Evolutionary conservation across 2,113 vertebrate genomes (phyloP), one percentile per base, ranked within the genome.

Genomic region (Gnathonemus longibarbis): DNA sequence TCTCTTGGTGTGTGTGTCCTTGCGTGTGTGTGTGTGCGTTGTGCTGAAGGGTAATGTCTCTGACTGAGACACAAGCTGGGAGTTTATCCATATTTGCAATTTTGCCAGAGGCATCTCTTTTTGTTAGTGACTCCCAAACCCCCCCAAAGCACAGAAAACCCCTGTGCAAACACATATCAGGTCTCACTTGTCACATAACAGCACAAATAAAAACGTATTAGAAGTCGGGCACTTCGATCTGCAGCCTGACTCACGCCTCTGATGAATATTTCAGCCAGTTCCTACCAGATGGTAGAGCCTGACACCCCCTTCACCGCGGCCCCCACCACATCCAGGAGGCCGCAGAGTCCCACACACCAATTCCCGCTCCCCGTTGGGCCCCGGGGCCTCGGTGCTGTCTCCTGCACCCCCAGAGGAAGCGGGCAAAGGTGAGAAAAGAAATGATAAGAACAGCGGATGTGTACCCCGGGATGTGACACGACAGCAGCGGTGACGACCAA

Each of bases 191-290:
- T 80, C 31, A 80, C 35, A 42, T 42, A 42, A 80, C 35, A 42
- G 35, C 74, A 80, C 74, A 80, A 35, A 80, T 80, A 80, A 80
- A 80, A 80, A 80, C 11, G 31, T 39, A 39, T 42, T 42, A 80
- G 13, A 80, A 80, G 31, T 35, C 17, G 31, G 31, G 13, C 74
- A 8, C 31, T 42, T 80, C 74, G 13, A 70, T 80, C 74, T 19
- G 74, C 74, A 80, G 15, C 31, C 31, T 80, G 74, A 80, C 74
- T 80, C 74, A 17, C 74, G 31, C 17, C 17, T 80, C 74, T 80
- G 74, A 80, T 80, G 35, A 80, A 42, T 39, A 80, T 80, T 80
- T 80, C 35, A 80, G 74, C 74, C 74, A 80, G 74, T 80, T 80
- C 35, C 74, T 80, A 80, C 74, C 74, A 80, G 35, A 42, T 80